These are phyloP conservation scores for Hemicordylus capensis DNA, from an alignment of 2,113 vertebrate genomes.

Conservation along the genomic window DNA sequence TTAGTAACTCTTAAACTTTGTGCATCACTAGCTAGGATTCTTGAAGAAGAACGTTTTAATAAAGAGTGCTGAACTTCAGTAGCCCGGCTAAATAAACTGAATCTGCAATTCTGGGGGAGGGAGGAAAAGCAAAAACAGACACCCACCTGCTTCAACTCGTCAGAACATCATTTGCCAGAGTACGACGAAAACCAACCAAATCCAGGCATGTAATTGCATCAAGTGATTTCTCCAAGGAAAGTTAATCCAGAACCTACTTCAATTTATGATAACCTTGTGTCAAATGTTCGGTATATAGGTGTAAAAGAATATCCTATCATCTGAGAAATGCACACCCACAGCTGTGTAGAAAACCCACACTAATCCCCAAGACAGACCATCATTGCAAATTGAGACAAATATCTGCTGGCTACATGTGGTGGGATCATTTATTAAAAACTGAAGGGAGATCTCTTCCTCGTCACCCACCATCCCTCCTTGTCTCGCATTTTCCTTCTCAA, in stretches of 20 bases:
- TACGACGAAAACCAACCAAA: neutral
- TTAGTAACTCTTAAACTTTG: conserved; percentile 48
- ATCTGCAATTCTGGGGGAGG: neutral
- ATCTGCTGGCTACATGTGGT: neutral
- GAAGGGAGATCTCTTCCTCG: neutral
- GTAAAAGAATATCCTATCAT: conserved; percentile 13
- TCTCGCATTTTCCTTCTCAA: neutral
- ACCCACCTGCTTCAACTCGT: neutral
- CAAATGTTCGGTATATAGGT: neutral
- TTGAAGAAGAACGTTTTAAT: conserved; percentile 10
- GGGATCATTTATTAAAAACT: neutral
- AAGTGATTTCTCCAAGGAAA: conserved; percentile 16
- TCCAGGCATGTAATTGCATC: neutral
- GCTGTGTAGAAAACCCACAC: conserved; percentile 3
- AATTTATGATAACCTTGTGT: conserved; percentile 20
- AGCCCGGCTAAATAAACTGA: conserved; percentile 25
- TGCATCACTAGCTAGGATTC: conserved; percentile 36
- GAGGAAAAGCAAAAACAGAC: neutral
- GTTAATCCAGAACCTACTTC: conserved; percentile 22
- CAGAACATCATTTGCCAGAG: conserved; percentile 14
- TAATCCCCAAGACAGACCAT: neutral
- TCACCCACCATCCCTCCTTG: neutral
- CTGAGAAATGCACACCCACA: neutral
- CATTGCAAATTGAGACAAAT: neutral
- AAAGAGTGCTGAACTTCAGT: neutral